Evolutionary conservation across 2,888 invertebrate genomes (phyloP).

Genomic region (Polietes domitor): DNA sequence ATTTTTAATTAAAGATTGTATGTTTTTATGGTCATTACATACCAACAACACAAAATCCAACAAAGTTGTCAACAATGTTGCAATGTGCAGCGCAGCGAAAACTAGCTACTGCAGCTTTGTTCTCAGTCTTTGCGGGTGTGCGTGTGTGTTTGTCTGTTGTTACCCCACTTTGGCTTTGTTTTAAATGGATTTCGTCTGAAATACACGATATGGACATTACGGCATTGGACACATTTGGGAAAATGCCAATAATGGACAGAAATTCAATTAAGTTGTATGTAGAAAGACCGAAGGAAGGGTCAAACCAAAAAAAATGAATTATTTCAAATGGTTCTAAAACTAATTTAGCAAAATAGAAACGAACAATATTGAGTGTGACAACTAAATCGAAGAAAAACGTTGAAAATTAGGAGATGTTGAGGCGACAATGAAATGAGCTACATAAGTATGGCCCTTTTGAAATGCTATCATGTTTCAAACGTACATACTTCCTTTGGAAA

Average conservation of each 20-base stretch:
- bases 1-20: conserved; percentile 54
- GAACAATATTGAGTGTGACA: background rate
- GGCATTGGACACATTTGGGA: background rate
- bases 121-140: background rate
- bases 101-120: too few species aligned
- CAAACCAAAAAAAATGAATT: background rate
- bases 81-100: background rate
- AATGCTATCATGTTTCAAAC: too few species aligned
- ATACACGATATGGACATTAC: background rate
- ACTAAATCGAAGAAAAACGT: background rate
- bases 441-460: too few species aligned
- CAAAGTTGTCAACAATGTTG: conserved; percentile 6
- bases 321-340: background rate
- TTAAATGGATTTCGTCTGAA: background rate
- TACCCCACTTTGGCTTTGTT: background rate
- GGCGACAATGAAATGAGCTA: background rate
- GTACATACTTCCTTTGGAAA: too few species aligned
- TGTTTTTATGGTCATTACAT: conserved; percentile 42
- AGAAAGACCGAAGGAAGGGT: too few species aligned
- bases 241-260: conserved; percentile 21
- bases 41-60: conserved; percentile 28
- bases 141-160: background rate
- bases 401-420: background rate
- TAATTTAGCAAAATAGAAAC: background rate
- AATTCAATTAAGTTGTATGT: conserved; percentile 23